Evolutionary conservation across 2,888 invertebrate species (phyloP).

Genomic region (Venusia cambrica): DNA sequence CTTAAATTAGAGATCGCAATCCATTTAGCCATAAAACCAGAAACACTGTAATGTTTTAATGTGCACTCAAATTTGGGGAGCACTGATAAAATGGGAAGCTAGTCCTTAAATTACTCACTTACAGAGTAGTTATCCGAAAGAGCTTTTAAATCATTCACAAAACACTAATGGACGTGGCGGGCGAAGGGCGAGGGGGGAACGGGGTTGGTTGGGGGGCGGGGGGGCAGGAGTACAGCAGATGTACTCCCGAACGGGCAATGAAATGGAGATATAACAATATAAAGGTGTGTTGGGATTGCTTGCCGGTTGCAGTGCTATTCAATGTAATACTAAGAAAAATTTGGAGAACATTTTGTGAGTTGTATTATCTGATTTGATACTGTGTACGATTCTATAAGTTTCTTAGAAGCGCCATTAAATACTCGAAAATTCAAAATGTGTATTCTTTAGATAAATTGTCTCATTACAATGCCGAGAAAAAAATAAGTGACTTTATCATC

Average conservation of each 20-base stretch:
- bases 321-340: too few species aligned
- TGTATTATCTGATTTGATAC: too few species aligned
- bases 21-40: conserved; percentile 46
- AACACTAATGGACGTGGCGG: conserved; percentile 80
- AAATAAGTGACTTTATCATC: too few species aligned
- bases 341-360: too few species aligned
- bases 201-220: conserved; percentile 37
- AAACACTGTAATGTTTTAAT: conserved; percentile 73
- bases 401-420: too few species aligned
- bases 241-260: conserved; percentile 74
- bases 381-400: too few species aligned
- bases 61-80: conserved; percentile 79
- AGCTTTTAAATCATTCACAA: conserved; percentile 82
- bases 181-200: too few species aligned
- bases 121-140: conserved; percentile 81
- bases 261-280: conserved; percentile 78
- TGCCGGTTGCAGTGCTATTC: conserved; percentile 62
- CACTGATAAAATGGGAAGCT: conserved; percentile 79
- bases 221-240: conserved; percentile 61
- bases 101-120: conserved; percentile 81
- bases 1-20: conserved; percentile 38
- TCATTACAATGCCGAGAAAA: too few species aligned
- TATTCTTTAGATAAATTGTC: too few species aligned
- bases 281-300: conserved; percentile 74
- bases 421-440: too few species aligned